A percentile compares a stretch with the other conserved stretches of the same genome.
These are phyloP conservation scores for Alcedo atthis DNA, from an alignment of 2,797 vertebrate species.

Conservation along the genomic window DNA sequence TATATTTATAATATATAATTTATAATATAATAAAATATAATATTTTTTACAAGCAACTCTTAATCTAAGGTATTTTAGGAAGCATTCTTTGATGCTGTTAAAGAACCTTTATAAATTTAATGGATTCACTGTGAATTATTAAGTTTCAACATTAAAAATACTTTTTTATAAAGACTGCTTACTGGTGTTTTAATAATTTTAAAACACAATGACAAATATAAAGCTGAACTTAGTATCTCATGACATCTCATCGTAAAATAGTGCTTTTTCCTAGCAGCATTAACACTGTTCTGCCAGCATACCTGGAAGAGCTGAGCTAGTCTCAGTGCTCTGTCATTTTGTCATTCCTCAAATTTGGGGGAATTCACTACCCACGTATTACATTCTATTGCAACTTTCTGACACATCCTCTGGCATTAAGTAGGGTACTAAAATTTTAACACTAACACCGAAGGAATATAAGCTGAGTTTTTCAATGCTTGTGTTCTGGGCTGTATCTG, in stretches of 20 bases:
- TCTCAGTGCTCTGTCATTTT: slow-evolving; percentile 18
- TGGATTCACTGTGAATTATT: slow-evolving; percentile 26
- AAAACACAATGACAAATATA: slow-evolving; percentile 39
- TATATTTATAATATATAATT: neutral
- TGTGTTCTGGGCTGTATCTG: neutral
- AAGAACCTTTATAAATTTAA: slow-evolving; percentile 5
- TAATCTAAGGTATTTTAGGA: neutral
- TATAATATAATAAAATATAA: neutral
- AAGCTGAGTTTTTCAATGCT: neutral
- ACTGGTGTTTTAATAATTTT: slow-evolving; percentile 14
- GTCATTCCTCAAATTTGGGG: slow-evolving; percentile 14
- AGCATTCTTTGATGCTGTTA: neutral
- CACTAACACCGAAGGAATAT: neutral
- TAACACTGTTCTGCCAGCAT: neutral
- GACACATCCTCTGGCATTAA: neutral
- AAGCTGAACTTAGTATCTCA: slow-evolving; percentile 34
- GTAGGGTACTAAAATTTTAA: neutral
- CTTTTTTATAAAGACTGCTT: slow-evolving; percentile 6
- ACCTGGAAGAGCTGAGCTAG: slow-evolving; percentile 22
- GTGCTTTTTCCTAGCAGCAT: neutral
- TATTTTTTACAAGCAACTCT: neutral
- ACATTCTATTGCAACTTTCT: slow-evolving; percentile 15
- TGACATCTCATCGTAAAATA: slow-evolving; percentile 16
- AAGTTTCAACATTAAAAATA: slow-evolving; percentile 12
- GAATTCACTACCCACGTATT: neutral